phyloP scores from a whole-genome alignment of 2,888 invertebrate genomes.

The Pinctada fucata region DNA sequence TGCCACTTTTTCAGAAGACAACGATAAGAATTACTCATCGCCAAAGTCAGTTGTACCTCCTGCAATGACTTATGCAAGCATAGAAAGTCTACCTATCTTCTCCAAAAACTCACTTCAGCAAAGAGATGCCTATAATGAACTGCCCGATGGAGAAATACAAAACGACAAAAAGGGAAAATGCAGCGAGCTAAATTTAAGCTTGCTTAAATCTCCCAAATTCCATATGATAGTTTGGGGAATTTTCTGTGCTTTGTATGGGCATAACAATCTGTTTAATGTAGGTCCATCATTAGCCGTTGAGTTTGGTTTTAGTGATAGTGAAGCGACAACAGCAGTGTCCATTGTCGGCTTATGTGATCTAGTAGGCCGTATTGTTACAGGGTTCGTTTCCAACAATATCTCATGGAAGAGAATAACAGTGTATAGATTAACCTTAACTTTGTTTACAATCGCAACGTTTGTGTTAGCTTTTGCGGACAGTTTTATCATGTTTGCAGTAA shows the following conservation, averaged over 20 bases:
- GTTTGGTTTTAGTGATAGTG: slow-evolving; percentile 8
- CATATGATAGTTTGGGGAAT: slow-evolving; percentile 7
- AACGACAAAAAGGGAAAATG: too few species aligned
- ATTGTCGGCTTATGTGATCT: slow-evolving; percentile 22
- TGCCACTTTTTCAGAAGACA: too few species aligned
- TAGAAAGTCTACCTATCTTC: too few species aligned
- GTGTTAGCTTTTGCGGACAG: not conserved
- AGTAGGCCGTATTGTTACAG: slow-evolving; percentile 9
- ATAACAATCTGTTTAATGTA: slow-evolving; percentile 19
- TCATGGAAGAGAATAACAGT: not conserved
- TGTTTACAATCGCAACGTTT: slow-evolving; percentile 3
- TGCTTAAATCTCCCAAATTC: slow-evolving; percentile 5
- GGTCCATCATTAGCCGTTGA: slow-evolving; percentile 20
- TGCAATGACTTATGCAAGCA: too few species aligned
- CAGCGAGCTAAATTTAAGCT: too few species aligned
- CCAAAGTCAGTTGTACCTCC: too few species aligned
- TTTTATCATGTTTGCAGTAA: slow-evolving; percentile 3
- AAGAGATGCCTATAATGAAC: too few species aligned
- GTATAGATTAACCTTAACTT: not conserved
- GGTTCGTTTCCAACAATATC: slow-evolving; percentile 1
- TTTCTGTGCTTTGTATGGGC: slow-evolving; percentile 15
- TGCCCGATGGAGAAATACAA: too few species aligned
- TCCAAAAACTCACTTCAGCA: too few species aligned
- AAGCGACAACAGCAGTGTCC: slow-evolving; percentile 21
- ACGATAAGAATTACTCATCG: too few species aligned